Percentiles rank a stretch among this genome's conserved stretches.
Evolutionary conservation across 2,888 invertebrate species (phyloP).

Genomic region (Cerastis leucographa): DNA sequence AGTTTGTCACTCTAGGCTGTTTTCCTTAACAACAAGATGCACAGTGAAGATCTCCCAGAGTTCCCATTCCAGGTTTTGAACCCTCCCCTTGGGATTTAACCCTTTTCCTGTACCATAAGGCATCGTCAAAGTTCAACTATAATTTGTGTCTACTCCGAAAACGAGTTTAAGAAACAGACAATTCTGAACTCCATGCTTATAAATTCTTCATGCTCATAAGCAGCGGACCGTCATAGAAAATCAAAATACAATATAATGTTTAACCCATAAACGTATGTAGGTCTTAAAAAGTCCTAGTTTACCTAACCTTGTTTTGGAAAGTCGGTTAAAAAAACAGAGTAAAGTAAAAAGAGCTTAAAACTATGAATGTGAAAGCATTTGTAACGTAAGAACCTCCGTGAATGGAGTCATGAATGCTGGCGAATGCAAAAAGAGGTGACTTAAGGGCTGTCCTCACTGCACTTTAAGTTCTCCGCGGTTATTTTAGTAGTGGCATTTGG

Average conservation of each 20-base stretch:
- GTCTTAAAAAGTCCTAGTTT: conserved; percentile 11
- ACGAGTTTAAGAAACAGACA: background rate
- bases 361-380: conserved; percentile 61
- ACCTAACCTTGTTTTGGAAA: conserved; percentile 26
- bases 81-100: background rate
- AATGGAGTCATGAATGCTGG: conserved; percentile 60
- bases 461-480: background rate
- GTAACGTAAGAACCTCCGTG: conserved; percentile 50
- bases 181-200: no score
- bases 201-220: no score
- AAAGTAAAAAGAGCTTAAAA: conserved; percentile 43
- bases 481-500: background rate
- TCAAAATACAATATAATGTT: background rate
- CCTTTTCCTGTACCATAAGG: no score
- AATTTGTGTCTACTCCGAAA: background rate
- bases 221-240: background rate
- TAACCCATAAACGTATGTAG: background rate
- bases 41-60: no score
- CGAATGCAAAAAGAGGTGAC: conserved; percentile 53
- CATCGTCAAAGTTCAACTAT: background rate
- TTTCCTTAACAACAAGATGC: background rate
- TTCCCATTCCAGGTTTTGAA: background rate
- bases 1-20: background rate
- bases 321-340: conserved; percentile 57
- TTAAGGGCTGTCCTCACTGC: conserved; percentile 25